A percentile compares a stretch with the other conserved stretches of the same genome.
Evolutionary conservation across 2,113 vertebrate species (phyloP).

Genomic region (Oreochromis aureus): DNA sequence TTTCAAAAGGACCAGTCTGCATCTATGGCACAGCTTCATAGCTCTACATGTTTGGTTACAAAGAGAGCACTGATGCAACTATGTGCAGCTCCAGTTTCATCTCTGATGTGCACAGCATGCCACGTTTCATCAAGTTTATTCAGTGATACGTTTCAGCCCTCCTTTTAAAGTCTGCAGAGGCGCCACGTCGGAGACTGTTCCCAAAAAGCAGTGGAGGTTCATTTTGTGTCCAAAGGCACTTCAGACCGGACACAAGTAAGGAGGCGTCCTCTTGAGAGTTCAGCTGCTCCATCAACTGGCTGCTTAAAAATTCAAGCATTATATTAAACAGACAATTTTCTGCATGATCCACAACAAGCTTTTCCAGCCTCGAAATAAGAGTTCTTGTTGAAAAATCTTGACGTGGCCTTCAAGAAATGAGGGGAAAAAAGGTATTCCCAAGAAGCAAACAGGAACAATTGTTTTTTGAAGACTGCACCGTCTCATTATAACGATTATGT

Average conservation of each 20-base stretch:
- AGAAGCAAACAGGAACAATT: background rate
- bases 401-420: background rate
- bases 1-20: slow-evolving; percentile 30
- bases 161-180: background rate
- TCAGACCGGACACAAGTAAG: slow-evolving; percentile 28
- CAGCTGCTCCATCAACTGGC: slow-evolving; percentile 2
- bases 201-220: background rate
- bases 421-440: background rate
- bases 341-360: background rate
- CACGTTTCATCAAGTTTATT: slow-evolving; percentile 6
- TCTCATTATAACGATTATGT: background rate
- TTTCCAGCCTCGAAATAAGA: background rate
- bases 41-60: slow-evolving; percentile 10
- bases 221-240: slow-evolving; percentile 54
- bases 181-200: background rate
- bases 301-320: slow-evolving; percentile 46
- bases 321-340: background rate
- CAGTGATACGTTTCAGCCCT: slow-evolving; percentile 12
- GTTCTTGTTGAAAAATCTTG: background rate
- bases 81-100: slow-evolving; percentile 1
- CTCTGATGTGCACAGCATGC: background rate
- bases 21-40: slow-evolving; percentile 29
- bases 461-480: background rate
- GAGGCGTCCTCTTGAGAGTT: background rate
- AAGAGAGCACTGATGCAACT: slow-evolving; percentile 16